phyloP scores from a whole-genome alignment of 2,797 vertebrate species.

The Microctenopoma steveboyesi region DNA sequence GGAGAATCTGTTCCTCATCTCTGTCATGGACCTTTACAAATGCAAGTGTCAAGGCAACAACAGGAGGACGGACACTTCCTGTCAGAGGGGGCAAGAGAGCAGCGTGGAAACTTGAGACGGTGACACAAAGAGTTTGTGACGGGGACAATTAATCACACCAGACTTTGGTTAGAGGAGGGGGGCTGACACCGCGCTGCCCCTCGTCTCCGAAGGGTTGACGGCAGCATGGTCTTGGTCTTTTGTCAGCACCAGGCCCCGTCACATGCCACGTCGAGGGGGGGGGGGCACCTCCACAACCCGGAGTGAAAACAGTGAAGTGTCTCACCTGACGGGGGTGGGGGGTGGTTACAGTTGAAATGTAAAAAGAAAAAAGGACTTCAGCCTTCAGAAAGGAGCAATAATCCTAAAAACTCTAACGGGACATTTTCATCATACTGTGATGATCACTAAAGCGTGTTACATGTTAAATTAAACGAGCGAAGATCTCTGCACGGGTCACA shows the following conservation, averaged over 20 bases:
- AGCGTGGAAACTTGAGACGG: constrained; percentile 58
- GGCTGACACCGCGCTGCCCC: constrained; percentile 51
- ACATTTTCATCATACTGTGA: constrained; percentile 35
- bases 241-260: constrained; percentile 38
- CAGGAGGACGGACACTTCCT: constrained; percentile 40
- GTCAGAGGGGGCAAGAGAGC: constrained; percentile 62
- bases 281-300: constrained; percentile 7
- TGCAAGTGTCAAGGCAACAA: constrained; percentile 53
- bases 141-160: constrained; percentile 72
- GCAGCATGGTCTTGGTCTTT: constrained; percentile 30
- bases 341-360: constrained; percentile 18
- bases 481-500: constrained; percentile 37
- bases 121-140: constrained; percentile 71
- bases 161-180: constrained; percentile 39
- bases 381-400: background rate
- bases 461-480: constrained; percentile 38
- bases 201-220: constrained; percentile 47
- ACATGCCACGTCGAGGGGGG: constrained; percentile 14
- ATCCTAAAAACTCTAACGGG: constrained; percentile 20
- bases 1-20: constrained; percentile 30
- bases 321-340: constrained; percentile 33
- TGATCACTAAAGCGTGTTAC: constrained; percentile 29
- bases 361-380: background rate
- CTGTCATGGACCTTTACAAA: constrained; percentile 54
- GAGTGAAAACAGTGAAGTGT: constrained; percentile 36